phyloP scores from a whole-genome alignment of 1,140 invertebrate genomes.

The Pseudomyrmex sp. region DNA sequence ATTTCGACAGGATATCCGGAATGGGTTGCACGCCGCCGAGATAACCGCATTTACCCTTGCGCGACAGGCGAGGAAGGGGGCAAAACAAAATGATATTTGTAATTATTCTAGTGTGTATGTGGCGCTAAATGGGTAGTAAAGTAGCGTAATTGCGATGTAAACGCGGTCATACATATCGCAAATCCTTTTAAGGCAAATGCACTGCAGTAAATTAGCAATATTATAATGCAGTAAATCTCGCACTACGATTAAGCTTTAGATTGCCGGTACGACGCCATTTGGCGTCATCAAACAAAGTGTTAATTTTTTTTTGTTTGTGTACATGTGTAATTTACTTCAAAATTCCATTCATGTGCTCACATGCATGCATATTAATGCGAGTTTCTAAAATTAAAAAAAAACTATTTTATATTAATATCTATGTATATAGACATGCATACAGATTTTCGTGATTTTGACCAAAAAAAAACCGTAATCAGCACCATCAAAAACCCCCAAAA shows the following conservation, averaged over 20 bases:
- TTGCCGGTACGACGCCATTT: too few relatives aligned
- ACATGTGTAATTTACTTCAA: too few relatives aligned
- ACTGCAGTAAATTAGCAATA: background rate
- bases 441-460: too few relatives aligned
- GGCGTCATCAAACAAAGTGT: too few relatives aligned
- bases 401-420: too few relatives aligned
- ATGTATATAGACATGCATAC: too few relatives aligned
- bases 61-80: background rate
- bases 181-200: background rate
- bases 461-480: too few relatives aligned
- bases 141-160: constrained; percentile 14
- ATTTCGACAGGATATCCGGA: constrained; percentile 78
- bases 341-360: too few relatives aligned
- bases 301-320: too few relatives aligned
- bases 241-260: too few relatives aligned
- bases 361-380: too few relatives aligned
- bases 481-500: too few relatives aligned
- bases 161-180: background rate
- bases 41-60: constrained; percentile 65
- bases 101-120: constrained; percentile 19
- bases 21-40: constrained; percentile 65
- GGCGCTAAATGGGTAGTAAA: constrained; percentile 5
- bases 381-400: background rate
- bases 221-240: background rate
- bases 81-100: constrained; percentile 48